phyloP scores from a whole-genome alignment of 2,113 vertebrate genomes.

The Passer domesticus region DNA sequence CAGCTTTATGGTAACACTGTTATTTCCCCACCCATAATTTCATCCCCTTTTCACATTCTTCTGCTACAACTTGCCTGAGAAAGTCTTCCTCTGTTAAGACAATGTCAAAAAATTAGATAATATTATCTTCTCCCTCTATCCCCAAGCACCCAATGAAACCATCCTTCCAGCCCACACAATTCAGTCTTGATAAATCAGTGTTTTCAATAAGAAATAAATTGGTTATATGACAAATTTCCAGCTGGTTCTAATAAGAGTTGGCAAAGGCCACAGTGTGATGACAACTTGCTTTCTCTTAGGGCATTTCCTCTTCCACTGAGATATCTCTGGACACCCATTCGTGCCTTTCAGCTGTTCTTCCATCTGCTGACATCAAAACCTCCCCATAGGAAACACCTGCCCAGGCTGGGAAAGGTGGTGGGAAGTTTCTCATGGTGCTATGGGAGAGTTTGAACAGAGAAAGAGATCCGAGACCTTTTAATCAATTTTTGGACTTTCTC shows the following conservation, averaged over 20 bases:
- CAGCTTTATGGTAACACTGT: neutral
- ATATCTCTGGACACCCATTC: neutral
- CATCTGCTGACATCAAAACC: neutral
- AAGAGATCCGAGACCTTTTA: neutral
- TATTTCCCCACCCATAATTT: neutral
- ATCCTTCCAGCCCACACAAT: neutral
- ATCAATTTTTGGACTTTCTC: neutral
- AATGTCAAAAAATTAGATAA: neutral
- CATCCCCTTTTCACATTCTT: neutral
- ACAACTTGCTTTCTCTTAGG: neutral
- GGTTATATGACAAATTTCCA: neutral
- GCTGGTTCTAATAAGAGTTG: neutral
- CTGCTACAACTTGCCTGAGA: neutral
- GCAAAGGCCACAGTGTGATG: neutral
- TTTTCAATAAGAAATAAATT: neutral
- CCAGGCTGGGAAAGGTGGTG: fast-evolving
- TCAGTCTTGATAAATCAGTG: neutral
- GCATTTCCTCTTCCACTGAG: neutral
- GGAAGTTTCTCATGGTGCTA: neutral
- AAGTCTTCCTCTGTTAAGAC: constrained; percentile 12
- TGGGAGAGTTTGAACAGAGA: neutral
- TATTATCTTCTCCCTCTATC: neutral
- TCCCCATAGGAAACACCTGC: constrained; percentile 34
- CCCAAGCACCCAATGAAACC: neutral
- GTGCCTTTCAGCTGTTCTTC: neutral